These are phyloP conservation scores for Halesus radiatus DNA, from an alignment of 1,140 invertebrate species.

Conservation along the genomic window DNA sequence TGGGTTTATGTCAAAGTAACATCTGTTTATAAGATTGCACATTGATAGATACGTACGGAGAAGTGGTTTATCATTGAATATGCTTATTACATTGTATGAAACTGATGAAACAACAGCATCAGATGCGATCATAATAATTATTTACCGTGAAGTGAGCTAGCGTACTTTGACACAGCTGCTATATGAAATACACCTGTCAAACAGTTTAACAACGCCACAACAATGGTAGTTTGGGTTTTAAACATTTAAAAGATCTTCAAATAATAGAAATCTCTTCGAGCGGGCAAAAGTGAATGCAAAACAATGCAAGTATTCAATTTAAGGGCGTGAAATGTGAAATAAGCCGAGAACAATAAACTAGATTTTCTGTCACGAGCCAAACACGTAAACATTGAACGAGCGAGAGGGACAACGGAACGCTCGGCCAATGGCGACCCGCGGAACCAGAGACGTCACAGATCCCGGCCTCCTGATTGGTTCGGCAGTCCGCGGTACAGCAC, in stretches of 20 bases:
- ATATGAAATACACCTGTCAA: slow-evolving; percentile 17
- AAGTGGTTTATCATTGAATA: too few relatives aligned
- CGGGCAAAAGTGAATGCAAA: neutral
- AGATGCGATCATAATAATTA: neutral
- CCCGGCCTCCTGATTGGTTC: slow-evolving; percentile 40
- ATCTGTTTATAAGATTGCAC: too few relatives aligned
- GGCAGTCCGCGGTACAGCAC: slow-evolving; percentile 39
- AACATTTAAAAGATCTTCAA: too few relatives aligned
- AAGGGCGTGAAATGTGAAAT: slow-evolving; percentile 37
- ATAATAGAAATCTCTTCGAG: too few relatives aligned
- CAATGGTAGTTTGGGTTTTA: too few relatives aligned
- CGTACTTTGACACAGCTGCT: slow-evolving; percentile 31
- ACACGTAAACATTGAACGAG: slow-evolving; percentile 51
- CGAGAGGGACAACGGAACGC: neutral
- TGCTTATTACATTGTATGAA: neutral
- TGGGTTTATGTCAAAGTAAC: too few relatives aligned
- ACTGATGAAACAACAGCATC: too few relatives aligned
- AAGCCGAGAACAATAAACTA: slow-evolving; percentile 43
- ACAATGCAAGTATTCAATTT: slow-evolving; percentile 6
- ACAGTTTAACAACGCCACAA: neutral
- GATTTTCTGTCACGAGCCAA: slow-evolving; percentile 38
- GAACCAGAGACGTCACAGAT: slow-evolving; percentile 39
- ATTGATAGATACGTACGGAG: too few relatives aligned
- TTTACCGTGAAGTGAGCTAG: neutral
- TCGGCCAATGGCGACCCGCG: slow-evolving; percentile 37